These are phyloP conservation scores for Rhinogobius similis DNA, from an alignment of 2,113 vertebrate genomes.

Conservation along the genomic window DNA sequence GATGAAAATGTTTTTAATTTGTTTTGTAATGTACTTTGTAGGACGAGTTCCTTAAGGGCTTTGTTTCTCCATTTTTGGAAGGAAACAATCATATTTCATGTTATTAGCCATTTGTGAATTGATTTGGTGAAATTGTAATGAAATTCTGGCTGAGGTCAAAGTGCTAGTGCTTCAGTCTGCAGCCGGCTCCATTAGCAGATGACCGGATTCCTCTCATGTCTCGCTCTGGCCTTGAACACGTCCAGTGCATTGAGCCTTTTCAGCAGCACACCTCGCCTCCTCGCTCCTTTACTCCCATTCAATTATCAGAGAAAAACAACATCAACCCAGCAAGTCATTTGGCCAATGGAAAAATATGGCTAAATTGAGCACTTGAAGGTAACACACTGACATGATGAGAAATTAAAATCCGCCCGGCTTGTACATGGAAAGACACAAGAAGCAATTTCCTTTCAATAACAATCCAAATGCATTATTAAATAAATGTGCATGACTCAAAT, in stretches of 20 bases:
- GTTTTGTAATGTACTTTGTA: not conserved
- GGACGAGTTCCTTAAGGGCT: not conserved
- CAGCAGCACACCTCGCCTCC: constrained; percentile 21
- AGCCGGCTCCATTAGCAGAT: constrained; percentile 62
- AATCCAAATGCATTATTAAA: not conserved
- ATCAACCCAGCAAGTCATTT: constrained; percentile 41
- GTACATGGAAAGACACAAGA: no score
- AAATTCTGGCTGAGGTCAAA: constrained; percentile 29
- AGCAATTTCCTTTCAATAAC: not conserved
- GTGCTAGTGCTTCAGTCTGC: constrained; percentile 33
- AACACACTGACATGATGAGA: constrained; percentile 24
- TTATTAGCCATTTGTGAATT: not conserved
- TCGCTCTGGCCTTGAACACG: constrained; percentile 62
- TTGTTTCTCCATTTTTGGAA: not conserved
- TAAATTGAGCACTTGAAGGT: constrained; percentile 35
- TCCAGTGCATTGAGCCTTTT: constrained; percentile 53
- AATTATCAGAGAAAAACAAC: constrained; percentile 25
- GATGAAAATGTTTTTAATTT: not conserved
- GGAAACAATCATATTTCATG: not conserved
- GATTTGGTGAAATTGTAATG: constrained; percentile 4
- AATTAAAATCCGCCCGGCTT: constrained; percentile 33
- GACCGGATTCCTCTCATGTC: constrained; percentile 61
- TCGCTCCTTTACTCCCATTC: constrained; percentile 30
- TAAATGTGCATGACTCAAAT: no score
- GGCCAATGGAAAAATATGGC: constrained; percentile 13